phyloP scores from a whole-genome alignment of 2,113 vertebrate genomes.

The Entelurus aequoreus region DNA sequence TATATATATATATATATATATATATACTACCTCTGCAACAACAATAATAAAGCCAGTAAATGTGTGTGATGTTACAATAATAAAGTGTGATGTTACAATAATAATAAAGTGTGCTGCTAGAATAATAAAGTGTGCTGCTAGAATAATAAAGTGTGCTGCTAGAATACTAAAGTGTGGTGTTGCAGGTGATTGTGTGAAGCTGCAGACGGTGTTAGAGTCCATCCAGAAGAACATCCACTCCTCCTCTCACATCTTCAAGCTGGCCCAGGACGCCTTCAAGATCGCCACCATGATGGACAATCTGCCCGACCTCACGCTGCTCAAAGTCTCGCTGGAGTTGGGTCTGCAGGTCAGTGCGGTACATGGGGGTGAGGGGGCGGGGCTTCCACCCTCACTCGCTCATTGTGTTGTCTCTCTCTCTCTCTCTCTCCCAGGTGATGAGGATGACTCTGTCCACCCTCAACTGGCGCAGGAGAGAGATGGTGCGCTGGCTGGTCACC shows the following conservation, averaged over 20 bases:
- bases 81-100: too few relatives aligned
- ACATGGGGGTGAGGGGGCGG: too few relatives aligned
- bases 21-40: too few relatives aligned
- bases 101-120: too few relatives aligned
- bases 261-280: conserved; percentile 98
- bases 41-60: too few relatives aligned
- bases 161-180: too few relatives aligned
- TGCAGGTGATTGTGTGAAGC: conserved; percentile 86
- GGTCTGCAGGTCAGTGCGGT: conserved; percentile 84
- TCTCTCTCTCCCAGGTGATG: conserved; percentile 80
- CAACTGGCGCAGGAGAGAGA: conserved; percentile 96
- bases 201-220: conserved; percentile 95
- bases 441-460: conserved; percentile 96
- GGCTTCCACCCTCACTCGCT: too few relatives aligned
- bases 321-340: conserved; percentile 93
- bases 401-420: too few relatives aligned
- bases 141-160: too few relatives aligned
- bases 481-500: conserved; percentile 98
- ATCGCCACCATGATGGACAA: conserved; percentile 92
- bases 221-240: conserved; percentile 99
- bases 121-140: too few relatives aligned
- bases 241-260: conserved; percentile 93
- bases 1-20: too few relatives aligned
- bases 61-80: too few relatives aligned
- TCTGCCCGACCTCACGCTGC: conserved; percentile 90